phyloP scores from a whole-genome alignment of 2,113 vertebrate genomes.

The Junco hyemalis region DNA sequence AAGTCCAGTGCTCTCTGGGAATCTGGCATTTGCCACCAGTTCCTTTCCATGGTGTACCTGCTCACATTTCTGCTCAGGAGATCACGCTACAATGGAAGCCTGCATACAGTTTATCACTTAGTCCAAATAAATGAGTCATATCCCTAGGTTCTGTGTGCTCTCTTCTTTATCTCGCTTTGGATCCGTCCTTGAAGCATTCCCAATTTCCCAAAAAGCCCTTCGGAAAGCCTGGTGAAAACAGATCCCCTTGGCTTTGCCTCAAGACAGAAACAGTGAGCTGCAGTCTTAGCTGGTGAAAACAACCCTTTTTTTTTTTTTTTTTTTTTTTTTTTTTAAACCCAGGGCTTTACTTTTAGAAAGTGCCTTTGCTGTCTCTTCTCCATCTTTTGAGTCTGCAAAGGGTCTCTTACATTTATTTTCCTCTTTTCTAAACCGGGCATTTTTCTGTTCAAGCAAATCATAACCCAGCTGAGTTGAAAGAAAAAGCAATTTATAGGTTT shows the following conservation, averaged over 20 bases:
- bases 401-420: neutral
- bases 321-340: too few species aligned
- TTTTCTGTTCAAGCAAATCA: constrained; percentile 10
- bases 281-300: neutral
- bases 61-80: neutral
- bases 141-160: too few species aligned
- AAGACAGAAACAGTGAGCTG: neutral
- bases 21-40: neutral
- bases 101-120: neutral
- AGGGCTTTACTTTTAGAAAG: neutral
- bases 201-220: neutral
- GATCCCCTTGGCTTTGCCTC: neutral
- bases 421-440: neutral
- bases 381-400: neutral
- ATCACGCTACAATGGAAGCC: neutral
- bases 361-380: neutral
- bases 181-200: neutral
- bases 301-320: neutral
- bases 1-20: neutral
- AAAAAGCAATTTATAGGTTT: neutral
- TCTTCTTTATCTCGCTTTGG: neutral
- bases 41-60: neutral
- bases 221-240: neutral
- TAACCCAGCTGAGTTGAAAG: neutral
- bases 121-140: neutral